Evolutionary conservation across 2,113 vertebrate species (phyloP), one percentile per base, ranked within the genome.

Genomic region (Pomatorhinus ruficollis): DNA sequence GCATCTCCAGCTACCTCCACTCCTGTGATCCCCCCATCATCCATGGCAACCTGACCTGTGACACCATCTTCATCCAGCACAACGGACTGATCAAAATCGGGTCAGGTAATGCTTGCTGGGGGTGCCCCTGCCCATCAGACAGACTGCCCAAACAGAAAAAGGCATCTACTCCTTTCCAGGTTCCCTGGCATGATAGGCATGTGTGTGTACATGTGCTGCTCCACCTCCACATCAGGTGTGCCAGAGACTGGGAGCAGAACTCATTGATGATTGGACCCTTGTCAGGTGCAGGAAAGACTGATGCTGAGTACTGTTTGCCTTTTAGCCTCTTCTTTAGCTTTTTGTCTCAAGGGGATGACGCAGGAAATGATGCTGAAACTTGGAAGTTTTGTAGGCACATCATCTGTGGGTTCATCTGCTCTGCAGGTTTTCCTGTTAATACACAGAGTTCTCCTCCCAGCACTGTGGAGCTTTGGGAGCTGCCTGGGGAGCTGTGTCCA

Each of bases 11-110:
- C 98, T 99, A 99, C 97, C 98, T 99, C 96, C 99, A 99, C 97
- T 99, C 99, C 76, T 99, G 99, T 98, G 99, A 99, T 76, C 99
- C 99, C 79, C 98, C 99, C 30, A 99, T 99, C 98, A 99, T 99
- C 96, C 99, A 99, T 5, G 99, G 99, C 52, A 99, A 99, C 98
- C 98, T 99, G 97, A 99, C 99, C 90, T 99, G 99, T 39, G 99
- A 99, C 98, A 99, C 99, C 92, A 99, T 99, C 98, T 99, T 99
- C 97, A 99, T 99, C 97, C 99, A 99, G 98, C 99, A 99, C 98
- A 99, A 99, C 1, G 99, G 99, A 82, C 98, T 99, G 97, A 99
- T 99, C 97, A 99, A 99, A 96, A 99, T 99, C 8, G 99, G 99
- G 68, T 99, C 99, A 98, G 99, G 99, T 99, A 97, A 95, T 95